Evolutionary conservation across 2,797 vertebrate species (phyloP).

Genomic region (Semotilus atromaculatus): DNA sequence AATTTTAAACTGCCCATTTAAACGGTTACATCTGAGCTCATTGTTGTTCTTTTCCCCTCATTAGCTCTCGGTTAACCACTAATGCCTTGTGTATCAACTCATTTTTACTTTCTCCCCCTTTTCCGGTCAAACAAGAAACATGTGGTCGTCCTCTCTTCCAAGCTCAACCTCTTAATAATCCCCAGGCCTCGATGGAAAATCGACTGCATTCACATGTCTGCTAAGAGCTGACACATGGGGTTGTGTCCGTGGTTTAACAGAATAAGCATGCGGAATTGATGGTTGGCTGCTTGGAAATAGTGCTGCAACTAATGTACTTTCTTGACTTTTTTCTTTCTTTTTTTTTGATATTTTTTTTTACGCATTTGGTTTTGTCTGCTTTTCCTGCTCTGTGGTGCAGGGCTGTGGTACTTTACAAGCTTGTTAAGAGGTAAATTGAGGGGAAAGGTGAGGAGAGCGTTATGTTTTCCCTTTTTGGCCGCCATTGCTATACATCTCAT

Average conservation of each 20-base stretch:
- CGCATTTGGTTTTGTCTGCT: conserved; percentile 61
- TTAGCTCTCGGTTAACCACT: conserved; percentile 83
- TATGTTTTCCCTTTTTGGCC: not conserved
- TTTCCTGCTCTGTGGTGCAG: conserved; percentile 42
- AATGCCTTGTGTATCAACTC: conserved; percentile 78
- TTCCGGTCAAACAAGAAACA: conserved; percentile 75
- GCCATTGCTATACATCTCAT: not conserved
- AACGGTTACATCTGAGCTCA: conserved; percentile 77
- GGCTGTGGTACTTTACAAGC: conserved; percentile 55
- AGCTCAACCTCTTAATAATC: conserved; percentile 70
- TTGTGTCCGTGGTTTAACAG: conserved; percentile 70
- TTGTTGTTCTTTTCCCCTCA: conserved; percentile 80
- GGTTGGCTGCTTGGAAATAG: conserved; percentile 70
- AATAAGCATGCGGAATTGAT: conserved; percentile 66
- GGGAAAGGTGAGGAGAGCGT: conserved; percentile 50
- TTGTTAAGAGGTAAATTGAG: conserved; percentile 60
- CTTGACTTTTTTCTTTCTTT: conserved; percentile 46
- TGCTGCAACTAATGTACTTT: conserved; percentile 65
- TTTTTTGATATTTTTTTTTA: too few relatives aligned
- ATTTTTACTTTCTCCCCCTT: conserved; percentile 64
- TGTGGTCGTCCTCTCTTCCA: conserved; percentile 66
- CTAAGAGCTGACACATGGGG: conserved; percentile 68
- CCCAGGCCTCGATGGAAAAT: conserved; percentile 74
- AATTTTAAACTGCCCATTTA: conserved; percentile 68
- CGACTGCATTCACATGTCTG: conserved; percentile 69